Percentiles rank a stretch among this genome's conserved stretches.
Evolutionary conservation across 2,888 invertebrate genomes (phyloP).

Genomic region (Metellina segmentata): DNA sequence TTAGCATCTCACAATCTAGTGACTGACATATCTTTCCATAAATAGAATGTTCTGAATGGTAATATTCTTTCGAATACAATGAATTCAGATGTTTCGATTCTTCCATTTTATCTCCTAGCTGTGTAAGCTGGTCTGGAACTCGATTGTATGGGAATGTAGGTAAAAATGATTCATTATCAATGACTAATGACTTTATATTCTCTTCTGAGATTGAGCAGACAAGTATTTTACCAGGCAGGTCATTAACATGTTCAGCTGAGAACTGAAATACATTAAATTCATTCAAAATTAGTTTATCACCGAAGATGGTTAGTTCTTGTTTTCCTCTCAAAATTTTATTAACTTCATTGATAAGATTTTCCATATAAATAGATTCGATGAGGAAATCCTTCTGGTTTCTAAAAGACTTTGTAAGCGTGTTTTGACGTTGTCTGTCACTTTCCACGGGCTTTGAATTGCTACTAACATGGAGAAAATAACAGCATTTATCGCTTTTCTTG

Average conservation of each 20-base stretch:
- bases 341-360: not conserved
- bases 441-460: not conserved
- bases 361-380: not conserved
- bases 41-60: too few species aligned
- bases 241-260: not conserved
- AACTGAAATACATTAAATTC: too few species aligned
- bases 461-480: not conserved
- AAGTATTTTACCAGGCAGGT: not conserved
- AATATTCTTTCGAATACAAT: too few species aligned
- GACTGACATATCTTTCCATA: too few species aligned
- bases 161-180: not conserved
- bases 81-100: too few species aligned
- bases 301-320: not conserved
- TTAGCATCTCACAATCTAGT: not conserved
- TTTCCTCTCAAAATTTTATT: conserved; percentile 1
- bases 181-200: not conserved
- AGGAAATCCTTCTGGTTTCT: not conserved
- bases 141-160: not conserved
- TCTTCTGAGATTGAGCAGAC: not conserved
- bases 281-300: not conserved
- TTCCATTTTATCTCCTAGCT: not conserved
- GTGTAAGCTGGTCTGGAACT: not conserved
- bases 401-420: not conserved
- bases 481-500: not conserved
- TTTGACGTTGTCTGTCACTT: not conserved